Base-by-base conservation (phyloP, 1,140 invertebrate species). In the Littorina saxatilis region DNA sequence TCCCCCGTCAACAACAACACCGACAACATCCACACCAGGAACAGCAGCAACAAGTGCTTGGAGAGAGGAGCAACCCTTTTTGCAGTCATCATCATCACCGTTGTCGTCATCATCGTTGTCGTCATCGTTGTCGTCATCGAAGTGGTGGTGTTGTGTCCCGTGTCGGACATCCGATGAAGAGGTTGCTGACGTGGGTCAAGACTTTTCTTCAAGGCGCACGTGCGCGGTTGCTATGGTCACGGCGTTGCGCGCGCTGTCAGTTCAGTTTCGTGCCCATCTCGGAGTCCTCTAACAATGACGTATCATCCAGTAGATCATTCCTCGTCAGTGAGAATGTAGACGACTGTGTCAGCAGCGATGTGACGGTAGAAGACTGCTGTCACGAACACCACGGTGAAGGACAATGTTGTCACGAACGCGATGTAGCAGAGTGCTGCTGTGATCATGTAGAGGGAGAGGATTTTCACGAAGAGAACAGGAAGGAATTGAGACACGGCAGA, bases 121-220 rank as follows among this genome's bases (percentile, higher is more conserved):
- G 2, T 43, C 43, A 43, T 5, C n/a, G 29, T 74, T 27, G 0
- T 50, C 72, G 4, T 20, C 43, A 27, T 32, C 23, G 4, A 2
- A 29, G 61, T 9, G 61, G n/a, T 11, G 61, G 5, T 29, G 4
- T 9, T 13, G 11, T 23, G 2, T 5, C 27, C 0, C 11, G n/a
- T 5, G 29, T 52, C n/a, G 50, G 11, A 3, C 72, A 43, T 35
- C 72, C 72, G 5, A 52, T 47, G 40, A 74, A 50, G 50, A 74
- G 29, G 20, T 27, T 76, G 74, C 17, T 58, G 20, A 58, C 43
- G 5, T 76, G 35, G 50, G 50, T 76, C 29, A 76, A 76, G 37
- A 37, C 74, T 1, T 50, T 32, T 11, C 39, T 76, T 17, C 15
- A 7, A 7, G 50, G 35, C 32, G 74, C 74, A 23, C 74, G 74